Conservation (phyloP, 2,797 vertebrate genomes). For the Myoxocephalus aenaeus region DNA sequence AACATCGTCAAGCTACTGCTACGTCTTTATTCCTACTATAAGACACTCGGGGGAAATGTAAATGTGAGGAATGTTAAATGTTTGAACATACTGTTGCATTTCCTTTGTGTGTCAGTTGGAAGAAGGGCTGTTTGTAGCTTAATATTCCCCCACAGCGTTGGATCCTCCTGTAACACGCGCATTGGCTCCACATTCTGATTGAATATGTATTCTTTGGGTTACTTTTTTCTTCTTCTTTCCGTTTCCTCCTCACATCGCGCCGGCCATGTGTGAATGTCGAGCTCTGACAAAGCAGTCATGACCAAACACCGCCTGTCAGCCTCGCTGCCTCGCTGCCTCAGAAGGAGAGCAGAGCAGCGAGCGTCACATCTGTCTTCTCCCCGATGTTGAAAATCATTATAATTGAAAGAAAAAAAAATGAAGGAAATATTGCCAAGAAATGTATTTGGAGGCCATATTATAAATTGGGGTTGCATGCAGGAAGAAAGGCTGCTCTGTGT, state of each 20-base stretch:
- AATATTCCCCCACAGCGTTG: conserved; percentile 16
- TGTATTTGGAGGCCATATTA: conserved; percentile 31
- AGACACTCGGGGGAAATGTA: conserved; percentile 8
- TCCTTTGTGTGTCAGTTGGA: not conserved
- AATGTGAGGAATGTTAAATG: not conserved
- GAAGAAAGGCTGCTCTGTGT: conserved; percentile 22
- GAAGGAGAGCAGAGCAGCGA: conserved; percentile 53
- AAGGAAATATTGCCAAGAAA: conserved; percentile 49
- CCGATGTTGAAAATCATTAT: conserved; percentile 56
- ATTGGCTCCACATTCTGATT: conserved; percentile 5
- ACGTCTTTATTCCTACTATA: not conserved
- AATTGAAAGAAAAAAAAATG: conserved; percentile 43
- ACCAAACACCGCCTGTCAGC: conserved; percentile 46
- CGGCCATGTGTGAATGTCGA: conserved; percentile 48
- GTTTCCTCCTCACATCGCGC: conserved; percentile 8
- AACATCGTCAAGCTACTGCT: conserved; percentile 13
- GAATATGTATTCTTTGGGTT: conserved; percentile 25
- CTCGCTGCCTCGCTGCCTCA: conserved; percentile 29
- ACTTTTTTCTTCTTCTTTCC: conserved; percentile 22
- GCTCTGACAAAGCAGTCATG: conserved; percentile 50
- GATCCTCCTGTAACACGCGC: conserved; percentile 14
- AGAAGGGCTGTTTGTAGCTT: conserved; percentile 8
- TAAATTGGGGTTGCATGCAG: conserved; percentile 16
- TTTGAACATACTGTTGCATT: not conserved
- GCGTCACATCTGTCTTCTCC: conserved; percentile 51